These are phyloP conservation scores for Onychomys torridus DNA, from an alignment of 2,797 vertebrate species.

Conservation along the genomic window DNA sequence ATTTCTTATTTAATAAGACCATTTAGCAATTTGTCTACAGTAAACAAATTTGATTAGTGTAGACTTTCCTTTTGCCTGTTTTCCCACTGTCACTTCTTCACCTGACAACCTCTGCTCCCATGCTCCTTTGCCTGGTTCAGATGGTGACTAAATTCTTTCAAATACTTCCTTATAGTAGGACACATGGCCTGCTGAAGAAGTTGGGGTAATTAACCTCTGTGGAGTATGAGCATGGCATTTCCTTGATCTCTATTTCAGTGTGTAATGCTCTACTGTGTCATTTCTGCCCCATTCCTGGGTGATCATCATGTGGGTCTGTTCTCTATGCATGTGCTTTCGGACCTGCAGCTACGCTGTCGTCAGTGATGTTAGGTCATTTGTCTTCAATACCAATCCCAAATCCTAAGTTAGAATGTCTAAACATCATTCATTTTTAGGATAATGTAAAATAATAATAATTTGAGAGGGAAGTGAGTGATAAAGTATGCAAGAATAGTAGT, in stretches of 20 bases:
- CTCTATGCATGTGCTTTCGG: background rate
- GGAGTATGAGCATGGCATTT: background rate
- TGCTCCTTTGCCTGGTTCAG: background rate
- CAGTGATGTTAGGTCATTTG: background rate
- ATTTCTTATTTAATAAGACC: too few relatives aligned
- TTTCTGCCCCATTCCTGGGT: background rate
- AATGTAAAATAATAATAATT: background rate
- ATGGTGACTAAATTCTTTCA: background rate
- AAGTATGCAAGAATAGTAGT: background rate
- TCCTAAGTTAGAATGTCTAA: background rate
- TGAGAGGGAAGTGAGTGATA: background rate
- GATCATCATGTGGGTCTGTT: background rate
- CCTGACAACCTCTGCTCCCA: background rate
- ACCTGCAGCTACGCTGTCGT: background rate
- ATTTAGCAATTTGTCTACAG: background rate
- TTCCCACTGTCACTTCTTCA: background rate
- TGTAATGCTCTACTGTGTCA: background rate
- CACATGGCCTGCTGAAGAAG: background rate
- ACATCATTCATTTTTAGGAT: background rate
- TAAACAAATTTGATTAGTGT: background rate
- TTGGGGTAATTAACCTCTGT: background rate
- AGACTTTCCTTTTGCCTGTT: background rate
- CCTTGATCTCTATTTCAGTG: background rate
- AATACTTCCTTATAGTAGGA: background rate
- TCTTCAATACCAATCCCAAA: background rate